These are phyloP conservation scores for Sesamia inferens DNA, from an alignment of 2,888 invertebrate genomes.

Conservation along the genomic window DNA sequence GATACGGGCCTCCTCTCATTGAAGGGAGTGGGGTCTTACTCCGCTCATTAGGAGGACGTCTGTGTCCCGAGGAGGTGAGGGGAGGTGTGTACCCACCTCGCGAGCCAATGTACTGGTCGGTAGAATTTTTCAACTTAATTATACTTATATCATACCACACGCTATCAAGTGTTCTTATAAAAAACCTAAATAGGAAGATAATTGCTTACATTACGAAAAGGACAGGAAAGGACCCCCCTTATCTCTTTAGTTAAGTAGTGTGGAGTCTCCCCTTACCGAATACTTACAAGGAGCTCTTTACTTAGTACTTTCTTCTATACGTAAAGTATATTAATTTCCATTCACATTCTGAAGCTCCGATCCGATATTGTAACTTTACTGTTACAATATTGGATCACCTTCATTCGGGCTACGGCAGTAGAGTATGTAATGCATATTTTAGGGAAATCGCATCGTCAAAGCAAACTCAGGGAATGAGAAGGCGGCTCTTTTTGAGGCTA, in stretches of 20 bases:
- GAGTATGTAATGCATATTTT: too few relatives aligned
- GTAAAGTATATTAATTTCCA: background rate
- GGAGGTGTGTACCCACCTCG: background rate
- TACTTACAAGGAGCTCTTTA: slow-evolving; percentile 21
- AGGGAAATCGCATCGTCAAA: slow-evolving; percentile 1
- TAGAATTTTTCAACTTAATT: background rate
- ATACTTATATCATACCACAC: background rate
- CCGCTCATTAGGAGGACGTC: too few relatives aligned
- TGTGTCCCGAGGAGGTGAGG: background rate
- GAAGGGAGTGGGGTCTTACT: background rate
- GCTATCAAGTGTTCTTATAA: slow-evolving; percentile 17
- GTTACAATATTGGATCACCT: background rate
- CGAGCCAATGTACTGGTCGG: background rate
- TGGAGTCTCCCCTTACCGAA: slow-evolving; percentile 33
- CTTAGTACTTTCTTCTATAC: background rate
- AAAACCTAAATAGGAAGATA: slow-evolving; percentile 34
- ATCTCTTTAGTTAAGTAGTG: slow-evolving; percentile 42
- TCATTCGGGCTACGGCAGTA: background rate
- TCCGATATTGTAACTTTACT: too few relatives aligned
- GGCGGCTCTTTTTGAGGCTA: too few relatives aligned
- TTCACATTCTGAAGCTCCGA: background rate
- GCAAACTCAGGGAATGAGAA: background rate
- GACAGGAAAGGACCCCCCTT: slow-evolving; percentile 20
- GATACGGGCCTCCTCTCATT: background rate
- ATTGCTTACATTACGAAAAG: slow-evolving; percentile 53